These are phyloP conservation scores for Aleiodes leptofemur DNA, from an alignment of 2,888 invertebrate genomes.

Conservation along the genomic window DNA sequence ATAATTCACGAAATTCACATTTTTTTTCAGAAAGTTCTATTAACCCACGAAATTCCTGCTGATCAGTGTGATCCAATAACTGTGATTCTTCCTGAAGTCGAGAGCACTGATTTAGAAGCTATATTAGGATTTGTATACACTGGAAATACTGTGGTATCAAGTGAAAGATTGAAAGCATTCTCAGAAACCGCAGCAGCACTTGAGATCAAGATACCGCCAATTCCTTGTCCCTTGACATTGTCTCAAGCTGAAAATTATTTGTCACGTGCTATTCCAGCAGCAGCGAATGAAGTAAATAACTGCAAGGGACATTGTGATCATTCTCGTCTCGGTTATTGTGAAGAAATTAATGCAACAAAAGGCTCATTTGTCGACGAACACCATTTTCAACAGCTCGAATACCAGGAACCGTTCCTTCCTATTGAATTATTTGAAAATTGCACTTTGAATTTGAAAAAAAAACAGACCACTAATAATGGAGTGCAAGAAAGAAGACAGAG, in stretches of 20 bases:
- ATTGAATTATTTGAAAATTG: slow-evolving; percentile 8
- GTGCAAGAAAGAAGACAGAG: slow-evolving; percentile 49
- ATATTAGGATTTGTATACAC: slow-evolving; percentile 83
- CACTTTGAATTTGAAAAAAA: slow-evolving; percentile 22
- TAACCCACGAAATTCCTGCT: slow-evolving; percentile 65
- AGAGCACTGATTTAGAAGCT: slow-evolving; percentile 79
- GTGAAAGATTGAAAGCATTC: slow-evolving; percentile 79
- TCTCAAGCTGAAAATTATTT: slow-evolving; percentile 15
- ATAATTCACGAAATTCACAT: too few species aligned
- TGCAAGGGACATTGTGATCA: neutral
- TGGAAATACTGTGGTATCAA: slow-evolving; percentile 80
- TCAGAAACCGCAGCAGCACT: slow-evolving; percentile 77
- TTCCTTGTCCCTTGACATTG: slow-evolving; percentile 52
- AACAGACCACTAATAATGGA: neutral
- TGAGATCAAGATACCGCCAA: slow-evolving; percentile 65
- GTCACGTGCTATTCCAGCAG: neutral
- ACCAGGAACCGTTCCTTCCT: neutral
- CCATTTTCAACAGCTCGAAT: too few species aligned
- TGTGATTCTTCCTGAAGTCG: slow-evolving; percentile 82
- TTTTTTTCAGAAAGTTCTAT: slow-evolving; percentile 66
- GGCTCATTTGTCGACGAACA: neutral
- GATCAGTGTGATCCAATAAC: slow-evolving; percentile 77
- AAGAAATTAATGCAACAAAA: slow-evolving; percentile 37
- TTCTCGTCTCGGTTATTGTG: neutral
- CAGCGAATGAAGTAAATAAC: neutral